A percentile compares a stretch with the other conserved stretches of the same genome.
Evolutionary conservation across 35 echinoderm and acorn worm genomes (phyloP).

Genomic region (Stichopus chloronotus): DNA sequence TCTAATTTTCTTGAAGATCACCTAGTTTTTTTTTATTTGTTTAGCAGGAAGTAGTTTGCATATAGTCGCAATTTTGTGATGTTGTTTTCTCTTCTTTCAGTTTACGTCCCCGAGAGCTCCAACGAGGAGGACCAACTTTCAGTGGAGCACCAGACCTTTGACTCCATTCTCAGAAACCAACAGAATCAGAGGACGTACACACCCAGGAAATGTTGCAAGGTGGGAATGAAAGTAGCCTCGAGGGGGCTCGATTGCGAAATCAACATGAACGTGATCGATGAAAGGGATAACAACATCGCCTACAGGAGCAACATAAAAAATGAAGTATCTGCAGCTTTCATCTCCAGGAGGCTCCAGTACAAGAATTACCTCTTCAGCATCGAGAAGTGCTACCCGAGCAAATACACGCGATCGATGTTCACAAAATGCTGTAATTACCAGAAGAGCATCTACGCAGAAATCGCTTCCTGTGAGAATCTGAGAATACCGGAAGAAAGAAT

Average conservation of each 20-base stretch:
- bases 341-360: constrained; percentile 35
- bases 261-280: neutral
- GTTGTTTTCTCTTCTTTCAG: neutral
- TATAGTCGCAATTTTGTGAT: no score
- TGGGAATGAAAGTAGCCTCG: constrained; percentile 28
- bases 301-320: constrained; percentile 13
- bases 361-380: constrained; percentile 42
- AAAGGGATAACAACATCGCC: constrained; percentile 23
- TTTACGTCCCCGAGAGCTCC: neutral
- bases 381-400: constrained; percentile 42
- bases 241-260: constrained; percentile 44
- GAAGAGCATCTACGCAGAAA: constrained; percentile 5
- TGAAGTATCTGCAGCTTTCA: neutral
- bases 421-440: constrained; percentile 45
- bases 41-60: no score
- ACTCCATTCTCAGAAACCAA: neutral
- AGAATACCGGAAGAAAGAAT: constrained; percentile 1
- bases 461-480: neutral
- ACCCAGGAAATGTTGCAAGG: constrained; percentile 47
- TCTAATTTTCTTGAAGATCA: no score
- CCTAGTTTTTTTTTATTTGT: no score
- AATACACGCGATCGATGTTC: constrained; percentile 35
- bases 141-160: constrained; percentile 5
- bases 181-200: constrained; percentile 40
- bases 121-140: neutral